Evolutionary conservation across 2,113 vertebrate species (phyloP).

Genomic region (Actinemys pallida): DNA sequence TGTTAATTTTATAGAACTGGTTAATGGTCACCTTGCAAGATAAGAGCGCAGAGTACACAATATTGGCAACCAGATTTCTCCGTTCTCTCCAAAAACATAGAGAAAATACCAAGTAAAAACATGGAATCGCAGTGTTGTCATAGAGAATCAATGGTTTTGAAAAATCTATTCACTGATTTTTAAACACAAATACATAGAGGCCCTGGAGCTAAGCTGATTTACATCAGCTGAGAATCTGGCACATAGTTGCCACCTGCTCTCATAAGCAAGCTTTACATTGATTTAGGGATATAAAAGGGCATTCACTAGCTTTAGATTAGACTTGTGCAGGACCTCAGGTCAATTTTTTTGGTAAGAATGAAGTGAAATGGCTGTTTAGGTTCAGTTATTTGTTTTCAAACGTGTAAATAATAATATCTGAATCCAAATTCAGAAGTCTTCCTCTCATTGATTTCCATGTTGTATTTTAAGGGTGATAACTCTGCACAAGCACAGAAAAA

Average conservation of each 20-base stretch:
- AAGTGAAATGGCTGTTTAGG: not conserved
- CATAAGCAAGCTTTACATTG: not conserved
- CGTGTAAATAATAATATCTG: not conserved
- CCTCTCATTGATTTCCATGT: not conserved
- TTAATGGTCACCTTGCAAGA: slow-evolving; percentile 24
- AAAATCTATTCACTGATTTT: not conserved
- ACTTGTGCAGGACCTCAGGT: not conserved
- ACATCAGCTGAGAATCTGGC: not conserved
- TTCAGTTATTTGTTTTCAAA: not conserved
- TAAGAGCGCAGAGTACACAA: not conserved
- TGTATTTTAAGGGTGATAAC: not conserved
- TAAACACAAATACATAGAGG: not conserved
- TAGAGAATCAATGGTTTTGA: not conserved
- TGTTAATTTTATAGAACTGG: slow-evolving; percentile 4
- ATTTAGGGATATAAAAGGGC: not conserved
- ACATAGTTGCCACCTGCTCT: not conserved
- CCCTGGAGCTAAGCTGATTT: not conserved
- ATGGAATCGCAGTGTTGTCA: not conserved
- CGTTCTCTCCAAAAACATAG: not conserved
- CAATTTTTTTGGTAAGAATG: not conserved
- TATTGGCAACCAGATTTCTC: not conserved
- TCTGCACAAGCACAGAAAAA: not conserved
- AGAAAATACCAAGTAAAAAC: not conserved
- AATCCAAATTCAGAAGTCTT: not conserved
- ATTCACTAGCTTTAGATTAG: not conserved